Evolutionary conservation across 2,797 vertebrate species (phyloP).

Genomic region (Molossus molossus): DNA sequence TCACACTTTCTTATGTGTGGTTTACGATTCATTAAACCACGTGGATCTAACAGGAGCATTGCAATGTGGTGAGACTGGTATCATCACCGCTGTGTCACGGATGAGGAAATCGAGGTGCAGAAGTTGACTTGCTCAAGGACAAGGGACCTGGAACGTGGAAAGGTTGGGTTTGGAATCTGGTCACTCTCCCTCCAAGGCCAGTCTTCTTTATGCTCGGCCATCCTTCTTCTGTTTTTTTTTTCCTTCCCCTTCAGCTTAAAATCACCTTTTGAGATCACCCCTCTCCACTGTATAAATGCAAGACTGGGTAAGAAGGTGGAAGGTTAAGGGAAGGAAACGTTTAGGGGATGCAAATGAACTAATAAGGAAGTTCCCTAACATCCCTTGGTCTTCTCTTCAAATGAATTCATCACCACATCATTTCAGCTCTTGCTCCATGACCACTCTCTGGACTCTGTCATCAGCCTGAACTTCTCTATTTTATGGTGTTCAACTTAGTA

Average conservation of each 20-base stretch:
- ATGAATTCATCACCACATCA: neutral
- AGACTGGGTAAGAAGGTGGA: neutral
- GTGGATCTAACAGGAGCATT: neutral
- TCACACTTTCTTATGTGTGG: neutral
- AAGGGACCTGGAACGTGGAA: neutral
- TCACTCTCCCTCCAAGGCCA: neutral
- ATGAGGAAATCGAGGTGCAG: neutral
- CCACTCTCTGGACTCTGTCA: neutral
- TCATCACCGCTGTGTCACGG: neutral
- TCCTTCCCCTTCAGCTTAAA: neutral
- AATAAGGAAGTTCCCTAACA: neutral
- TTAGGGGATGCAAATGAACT: neutral
- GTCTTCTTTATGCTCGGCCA: neutral
- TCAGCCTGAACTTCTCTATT: constrained; percentile 64
- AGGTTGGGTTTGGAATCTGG: neutral
- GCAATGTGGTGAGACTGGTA: neutral
- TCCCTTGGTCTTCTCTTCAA: neutral
- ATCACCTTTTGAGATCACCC: neutral
- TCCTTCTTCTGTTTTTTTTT: neutral
- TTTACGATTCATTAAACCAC: neutral
- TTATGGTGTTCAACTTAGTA: neutral
- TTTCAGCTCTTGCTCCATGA: neutral
- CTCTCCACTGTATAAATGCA: no score
- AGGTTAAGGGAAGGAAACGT: neutral
- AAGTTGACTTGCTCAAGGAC: neutral